Evolutionary conservation across 2,888 invertebrate genomes (phyloP).

Genomic region (Microdon myrmicae): DNA sequence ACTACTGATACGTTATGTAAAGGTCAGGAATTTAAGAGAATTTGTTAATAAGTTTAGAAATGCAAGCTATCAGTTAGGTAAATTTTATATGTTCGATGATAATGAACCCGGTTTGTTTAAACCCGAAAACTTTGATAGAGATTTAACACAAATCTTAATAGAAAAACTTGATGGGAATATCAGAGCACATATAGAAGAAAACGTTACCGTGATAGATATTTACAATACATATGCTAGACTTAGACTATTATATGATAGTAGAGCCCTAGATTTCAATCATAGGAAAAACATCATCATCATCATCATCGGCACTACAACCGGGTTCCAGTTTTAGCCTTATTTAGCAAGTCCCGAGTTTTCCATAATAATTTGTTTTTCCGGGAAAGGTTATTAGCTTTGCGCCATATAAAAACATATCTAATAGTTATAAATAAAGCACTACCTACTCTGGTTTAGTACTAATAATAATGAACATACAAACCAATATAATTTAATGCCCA

Average conservation of each 20-base stretch:
- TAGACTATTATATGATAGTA: slow-evolving; percentile 8
- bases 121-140: slow-evolving; percentile 9
- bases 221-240: slow-evolving; percentile 15
- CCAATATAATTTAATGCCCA: too few relatives aligned
- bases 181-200: slow-evolving; percentile 3
- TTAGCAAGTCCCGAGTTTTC: too few relatives aligned
- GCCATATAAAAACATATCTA: too few relatives aligned
- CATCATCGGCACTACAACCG: too few relatives aligned
- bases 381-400: too few relatives aligned
- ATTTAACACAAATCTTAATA: background rate
- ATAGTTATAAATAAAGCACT: too few relatives aligned
- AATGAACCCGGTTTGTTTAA: background rate
- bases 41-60: slow-evolving; percentile 6
- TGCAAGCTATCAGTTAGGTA: background rate
- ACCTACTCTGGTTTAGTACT: too few relatives aligned
- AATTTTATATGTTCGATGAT: slow-evolving; percentile 8
- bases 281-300: too few relatives aligned
- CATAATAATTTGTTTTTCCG: too few relatives aligned
- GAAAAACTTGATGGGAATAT: slow-evolving; percentile 10
- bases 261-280: slow-evolving; percentile 4
- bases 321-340: too few relatives aligned
- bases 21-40: slow-evolving; percentile 4
- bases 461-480: too few relatives aligned
- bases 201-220: slow-evolving; percentile 7
- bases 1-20: slow-evolving; percentile 3